A percentile compares a stretch with the other conserved stretches of the same genome.
Evolutionary conservation across 2,113 vertebrate genomes (phyloP).

Genomic region (Microtus ochrogaster): DNA sequence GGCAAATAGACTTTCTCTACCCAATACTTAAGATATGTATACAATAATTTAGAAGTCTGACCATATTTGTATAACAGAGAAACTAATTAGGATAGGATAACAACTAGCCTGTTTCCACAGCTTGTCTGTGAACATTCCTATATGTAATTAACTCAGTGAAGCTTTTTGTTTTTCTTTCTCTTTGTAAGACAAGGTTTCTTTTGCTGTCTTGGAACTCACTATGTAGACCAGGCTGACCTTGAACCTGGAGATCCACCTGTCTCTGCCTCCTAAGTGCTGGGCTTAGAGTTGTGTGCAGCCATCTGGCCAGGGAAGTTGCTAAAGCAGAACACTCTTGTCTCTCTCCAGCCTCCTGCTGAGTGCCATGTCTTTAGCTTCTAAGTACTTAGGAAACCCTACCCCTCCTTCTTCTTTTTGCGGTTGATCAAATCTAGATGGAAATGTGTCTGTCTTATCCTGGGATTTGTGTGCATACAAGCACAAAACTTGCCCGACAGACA

Average conservation of each 20-base stretch:
- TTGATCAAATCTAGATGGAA: not conserved
- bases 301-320: not conserved
- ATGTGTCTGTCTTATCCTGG: not conserved
- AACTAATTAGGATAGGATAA: conserved; percentile 29
- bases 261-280: not conserved
- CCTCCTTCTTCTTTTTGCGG: not conserved
- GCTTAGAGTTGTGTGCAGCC: not conserved
- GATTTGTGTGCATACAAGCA: not conserved
- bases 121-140: not conserved
- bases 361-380: not conserved
- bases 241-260: not conserved
- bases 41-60: conserved; percentile 24
- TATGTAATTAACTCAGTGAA: not conserved
- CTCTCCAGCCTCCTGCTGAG: not conserved
- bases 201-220: not conserved
- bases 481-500: not conserved
- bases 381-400: not conserved
- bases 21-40: not conserved
- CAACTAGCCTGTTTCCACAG: not conserved
- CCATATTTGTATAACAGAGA: not conserved
- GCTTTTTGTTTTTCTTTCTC: not conserved
- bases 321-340: not conserved
- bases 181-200: not conserved
- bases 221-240: not conserved
- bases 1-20: not conserved